Evolutionary conservation across 2,888 invertebrate genomes (phyloP).

Genomic region (Platycheirus albimanus): DNA sequence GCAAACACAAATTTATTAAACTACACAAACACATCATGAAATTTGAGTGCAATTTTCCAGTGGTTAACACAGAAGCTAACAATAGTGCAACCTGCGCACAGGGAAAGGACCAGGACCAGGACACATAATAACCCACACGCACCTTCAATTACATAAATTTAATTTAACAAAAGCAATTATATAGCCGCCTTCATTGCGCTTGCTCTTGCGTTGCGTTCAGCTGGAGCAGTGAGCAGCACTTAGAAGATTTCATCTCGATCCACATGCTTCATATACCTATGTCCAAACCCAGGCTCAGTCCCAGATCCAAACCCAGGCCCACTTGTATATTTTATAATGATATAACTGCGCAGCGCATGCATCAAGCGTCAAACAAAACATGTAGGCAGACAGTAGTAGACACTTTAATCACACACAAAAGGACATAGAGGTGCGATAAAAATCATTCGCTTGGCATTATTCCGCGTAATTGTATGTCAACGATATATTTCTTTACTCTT

Average conservation of each 20-base stretch:
- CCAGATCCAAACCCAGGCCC: conserved; percentile 21
- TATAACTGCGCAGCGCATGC: conserved; percentile 3
- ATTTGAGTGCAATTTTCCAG: conserved; percentile 59
- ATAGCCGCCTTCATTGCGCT: conserved; percentile 59
- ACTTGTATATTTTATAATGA: conserved; percentile 25
- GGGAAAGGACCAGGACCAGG: too few species aligned
- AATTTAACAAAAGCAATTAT: conserved; percentile 70
- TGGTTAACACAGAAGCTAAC: conserved; percentile 40
- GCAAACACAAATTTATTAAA: conserved; percentile 1
- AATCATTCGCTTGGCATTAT: conserved; percentile 67
- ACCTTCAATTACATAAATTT: conserved; percentile 69
- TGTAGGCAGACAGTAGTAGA: conserved; percentile 68
- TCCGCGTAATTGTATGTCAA: conserved; percentile 69
- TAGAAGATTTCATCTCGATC: conserved; percentile 61
- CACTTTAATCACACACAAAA: conserved; percentile 66
- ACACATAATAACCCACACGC: conserved; percentile 51
- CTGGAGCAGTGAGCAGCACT: too few species aligned
- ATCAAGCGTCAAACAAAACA: conserved; percentile 57
- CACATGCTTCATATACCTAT: too few species aligned
- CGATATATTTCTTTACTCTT: conserved; percentile 19
- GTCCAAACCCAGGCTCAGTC: too few species aligned
- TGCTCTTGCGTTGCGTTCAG: conserved; percentile 33
- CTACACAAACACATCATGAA: conserved; percentile 21
- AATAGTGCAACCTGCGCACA: conserved; percentile 36
- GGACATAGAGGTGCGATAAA: conserved; percentile 66